Evolutionary conservation across 2,797 vertebrate genomes (phyloP).

Genomic region (Premnoplex brunnescens): DNA sequence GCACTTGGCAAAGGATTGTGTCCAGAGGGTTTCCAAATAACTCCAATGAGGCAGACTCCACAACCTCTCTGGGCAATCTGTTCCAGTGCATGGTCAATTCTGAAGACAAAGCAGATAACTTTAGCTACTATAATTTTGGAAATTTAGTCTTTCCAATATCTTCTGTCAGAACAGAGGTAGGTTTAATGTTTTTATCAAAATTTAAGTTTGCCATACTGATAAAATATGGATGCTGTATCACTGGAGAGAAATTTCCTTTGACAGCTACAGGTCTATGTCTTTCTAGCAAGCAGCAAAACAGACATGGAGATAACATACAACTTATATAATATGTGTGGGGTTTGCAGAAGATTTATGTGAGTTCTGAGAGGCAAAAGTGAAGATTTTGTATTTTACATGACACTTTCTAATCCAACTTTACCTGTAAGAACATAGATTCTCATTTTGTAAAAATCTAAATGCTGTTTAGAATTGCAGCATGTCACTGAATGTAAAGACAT

Average conservation of each 20-base stretch:
- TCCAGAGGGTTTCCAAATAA: not conserved
- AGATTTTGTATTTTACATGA: not conserved
- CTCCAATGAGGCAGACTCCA: not conserved
- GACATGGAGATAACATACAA: not conserved
- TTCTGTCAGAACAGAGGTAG: not conserved
- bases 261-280: not conserved
- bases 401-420: not conserved
- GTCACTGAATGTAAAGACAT: not conserved
- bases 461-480: not conserved
- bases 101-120: not conserved
- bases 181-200: not conserved
- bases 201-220: rapidly evolving
- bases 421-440: not conserved
- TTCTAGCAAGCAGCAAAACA: not conserved
- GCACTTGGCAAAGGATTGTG: rapidly evolving
- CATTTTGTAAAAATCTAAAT: not conserved
- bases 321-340: not conserved
- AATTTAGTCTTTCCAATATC: not conserved
- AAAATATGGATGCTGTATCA: not conserved
- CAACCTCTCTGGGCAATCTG: not conserved
- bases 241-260: not conserved
- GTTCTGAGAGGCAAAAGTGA: not conserved
- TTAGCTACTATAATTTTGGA: not conserved
- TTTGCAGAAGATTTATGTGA: not conserved
- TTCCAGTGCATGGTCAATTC: not conserved